Conservation (phyloP, 2,113 vertebrate genomes). For the Pagrus major region DNA sequence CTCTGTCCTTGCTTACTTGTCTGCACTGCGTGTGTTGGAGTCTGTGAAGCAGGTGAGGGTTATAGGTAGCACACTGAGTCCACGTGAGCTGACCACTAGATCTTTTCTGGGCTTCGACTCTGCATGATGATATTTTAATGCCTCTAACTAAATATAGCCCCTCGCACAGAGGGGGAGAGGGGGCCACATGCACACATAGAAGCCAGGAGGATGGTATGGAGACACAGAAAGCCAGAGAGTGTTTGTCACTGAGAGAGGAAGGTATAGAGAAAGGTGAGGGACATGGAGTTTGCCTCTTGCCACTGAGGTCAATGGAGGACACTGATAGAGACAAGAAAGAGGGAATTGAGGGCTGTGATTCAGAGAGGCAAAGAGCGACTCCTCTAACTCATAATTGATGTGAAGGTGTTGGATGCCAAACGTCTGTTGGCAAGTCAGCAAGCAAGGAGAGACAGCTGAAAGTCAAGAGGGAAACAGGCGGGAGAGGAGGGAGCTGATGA, state of each 20-base stretch:
- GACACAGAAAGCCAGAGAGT: neutral
- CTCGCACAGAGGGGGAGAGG: neutral
- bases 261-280: neutral
- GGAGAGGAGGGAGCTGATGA: conserved; percentile 40
- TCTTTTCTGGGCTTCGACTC: conserved; percentile 70
- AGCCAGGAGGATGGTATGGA: neutral
- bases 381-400: conserved; percentile 56
- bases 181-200: neutral
- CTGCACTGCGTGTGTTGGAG: neutral
- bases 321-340: neutral
- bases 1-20: neutral
- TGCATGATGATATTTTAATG: conserved; percentile 80
- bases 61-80: conserved; percentile 29
- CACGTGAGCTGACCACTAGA: conserved; percentile 59
- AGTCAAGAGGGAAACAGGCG: conserved; percentile 48
- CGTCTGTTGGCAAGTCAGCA: conserved; percentile 49
- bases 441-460: conserved; percentile 44
- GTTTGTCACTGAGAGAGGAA: neutral
- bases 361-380: conserved; percentile 31
- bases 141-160: conserved; percentile 75
- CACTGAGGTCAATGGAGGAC: conserved; percentile 34
- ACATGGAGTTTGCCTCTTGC: neutral
- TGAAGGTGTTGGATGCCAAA: conserved; percentile 51
- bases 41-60: conserved; percentile 27
- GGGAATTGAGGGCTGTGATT: conserved; percentile 31